Conservation (phyloP, 1,140 invertebrate genomes). For the Zophobas atratus region DNA sequence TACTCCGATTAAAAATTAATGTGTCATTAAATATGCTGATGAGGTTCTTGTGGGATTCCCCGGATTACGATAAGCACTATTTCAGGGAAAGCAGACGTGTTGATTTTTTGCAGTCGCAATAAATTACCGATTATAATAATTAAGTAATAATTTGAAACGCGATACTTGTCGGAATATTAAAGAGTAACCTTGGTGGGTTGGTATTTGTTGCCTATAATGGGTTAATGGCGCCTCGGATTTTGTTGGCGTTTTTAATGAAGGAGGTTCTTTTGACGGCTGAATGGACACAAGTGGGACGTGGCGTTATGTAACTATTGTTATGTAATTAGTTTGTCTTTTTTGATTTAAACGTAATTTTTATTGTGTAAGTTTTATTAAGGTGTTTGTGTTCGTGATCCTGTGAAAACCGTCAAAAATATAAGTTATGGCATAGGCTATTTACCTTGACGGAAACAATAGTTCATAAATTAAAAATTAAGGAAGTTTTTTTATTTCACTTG, state of each 20-base stretch:
- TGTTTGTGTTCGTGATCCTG: too few relatives aligned
- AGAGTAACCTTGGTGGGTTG: background rate
- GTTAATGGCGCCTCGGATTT: background rate
- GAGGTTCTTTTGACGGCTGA: background rate
- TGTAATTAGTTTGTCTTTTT: too few relatives aligned
- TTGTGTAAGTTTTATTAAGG: too few relatives aligned
- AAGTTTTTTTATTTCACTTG: too few relatives aligned
- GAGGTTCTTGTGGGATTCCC: background rate
- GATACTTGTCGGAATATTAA: conserved; percentile 5
- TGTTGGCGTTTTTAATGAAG: background rate
- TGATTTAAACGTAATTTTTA: too few relatives aligned
- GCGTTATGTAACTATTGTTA: too few relatives aligned
- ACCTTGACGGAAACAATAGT: too few relatives aligned
- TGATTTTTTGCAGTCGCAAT: background rate
- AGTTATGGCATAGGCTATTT: too few relatives aligned
- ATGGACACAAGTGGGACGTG: background rate
- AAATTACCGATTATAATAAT: conserved; percentile 8
- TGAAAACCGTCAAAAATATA: too few relatives aligned
- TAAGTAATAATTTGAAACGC: conserved; percentile 1
- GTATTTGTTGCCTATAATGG: conserved; percentile 7
- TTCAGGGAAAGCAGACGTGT: background rate
- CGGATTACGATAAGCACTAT: background rate
- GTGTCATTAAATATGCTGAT: conserved; percentile 6
- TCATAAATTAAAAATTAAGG: too few relatives aligned
- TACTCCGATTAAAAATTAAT: conserved; percentile 32